A percentile compares a stretch with the other conserved stretches of the same genome.
Conservation (phyloP, 2,797 vertebrate genomes). For the Fratercula arctica region DNA sequence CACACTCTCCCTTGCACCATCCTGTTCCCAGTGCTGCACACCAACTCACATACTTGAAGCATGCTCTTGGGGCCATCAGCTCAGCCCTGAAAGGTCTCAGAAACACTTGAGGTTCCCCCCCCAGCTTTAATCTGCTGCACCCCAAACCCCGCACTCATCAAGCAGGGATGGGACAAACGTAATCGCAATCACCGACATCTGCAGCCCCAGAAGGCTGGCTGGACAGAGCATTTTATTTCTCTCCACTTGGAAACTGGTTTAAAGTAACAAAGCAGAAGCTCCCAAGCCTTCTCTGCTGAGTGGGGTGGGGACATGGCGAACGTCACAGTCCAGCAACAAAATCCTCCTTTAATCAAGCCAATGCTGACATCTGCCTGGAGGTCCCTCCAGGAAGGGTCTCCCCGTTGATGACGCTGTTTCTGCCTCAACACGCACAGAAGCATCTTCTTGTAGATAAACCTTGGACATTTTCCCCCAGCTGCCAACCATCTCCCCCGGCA, state of each 20-base stretch:
- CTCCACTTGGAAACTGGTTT: not conserved
- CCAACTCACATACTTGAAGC: not conserved
- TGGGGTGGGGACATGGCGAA: fast-evolving
- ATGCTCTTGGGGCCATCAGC: not conserved
- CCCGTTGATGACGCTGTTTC: not conserved
- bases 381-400: not conserved
- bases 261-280: not conserved
- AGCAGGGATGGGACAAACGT: not conserved
- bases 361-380: not conserved
- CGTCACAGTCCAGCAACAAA: not conserved
- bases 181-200: not conserved
- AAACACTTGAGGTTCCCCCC: not conserved
- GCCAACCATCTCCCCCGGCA: not conserved
- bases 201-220: not conserved
- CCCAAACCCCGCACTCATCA: not conserved
- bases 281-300: not conserved
- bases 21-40: fast-evolving
- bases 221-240: conserved; percentile 3
- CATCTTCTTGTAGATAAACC: not conserved
- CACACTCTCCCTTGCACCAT: too few relatives aligned
- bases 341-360: not conserved
- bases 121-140: fast-evolving
- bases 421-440: not conserved
- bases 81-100: not conserved
- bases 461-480: not conserved